Conservation (phyloP, 2,888 invertebrate species). For the Leptothorax acervorum region DNA sequence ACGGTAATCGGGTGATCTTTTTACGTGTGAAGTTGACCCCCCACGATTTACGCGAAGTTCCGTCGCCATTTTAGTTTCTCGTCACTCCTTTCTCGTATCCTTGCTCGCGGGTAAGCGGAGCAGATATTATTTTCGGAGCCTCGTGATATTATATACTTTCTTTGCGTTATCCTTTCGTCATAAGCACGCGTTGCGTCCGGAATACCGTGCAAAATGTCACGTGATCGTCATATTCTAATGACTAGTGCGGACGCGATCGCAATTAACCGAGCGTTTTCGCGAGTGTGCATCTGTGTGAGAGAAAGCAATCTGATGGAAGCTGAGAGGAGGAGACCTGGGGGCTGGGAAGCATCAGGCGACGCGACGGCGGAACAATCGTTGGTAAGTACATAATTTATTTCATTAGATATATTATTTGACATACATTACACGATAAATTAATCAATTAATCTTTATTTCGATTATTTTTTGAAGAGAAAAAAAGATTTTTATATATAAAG, state of each 20-base stretch:
- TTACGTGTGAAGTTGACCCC: not conserved
- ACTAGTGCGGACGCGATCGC: not conserved
- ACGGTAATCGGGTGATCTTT: not conserved
- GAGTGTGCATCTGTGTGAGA: not conserved
- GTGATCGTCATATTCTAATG: not conserved
- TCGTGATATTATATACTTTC: not conserved
- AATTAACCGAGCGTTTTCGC: not conserved
- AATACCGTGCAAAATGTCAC: not conserved
- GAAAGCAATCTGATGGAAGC: too few relatives aligned
- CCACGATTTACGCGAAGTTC: not conserved
- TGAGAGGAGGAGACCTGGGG: too few relatives aligned
- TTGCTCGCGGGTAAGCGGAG: too few relatives aligned
- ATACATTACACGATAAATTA: too few relatives aligned
- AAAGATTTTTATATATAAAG: not conserved
- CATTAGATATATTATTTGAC: too few relatives aligned
- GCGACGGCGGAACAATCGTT: too few relatives aligned
- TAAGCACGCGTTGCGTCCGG: not conserved
- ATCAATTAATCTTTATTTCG: too few relatives aligned
- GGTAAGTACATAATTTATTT: too few relatives aligned
- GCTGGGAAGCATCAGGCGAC: too few relatives aligned
- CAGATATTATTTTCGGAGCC: not conserved
- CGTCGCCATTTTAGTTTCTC: not conserved
- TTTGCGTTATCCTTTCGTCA: not conserved
- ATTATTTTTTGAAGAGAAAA: not conserved
- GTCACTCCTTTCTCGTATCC: too few relatives aligned